Percentiles rank a stretch among this genome's conserved stretches.
phyloP scores from a whole-genome alignment of 1,140 invertebrate species.

The Muscidifurax raptorellus region DNA sequence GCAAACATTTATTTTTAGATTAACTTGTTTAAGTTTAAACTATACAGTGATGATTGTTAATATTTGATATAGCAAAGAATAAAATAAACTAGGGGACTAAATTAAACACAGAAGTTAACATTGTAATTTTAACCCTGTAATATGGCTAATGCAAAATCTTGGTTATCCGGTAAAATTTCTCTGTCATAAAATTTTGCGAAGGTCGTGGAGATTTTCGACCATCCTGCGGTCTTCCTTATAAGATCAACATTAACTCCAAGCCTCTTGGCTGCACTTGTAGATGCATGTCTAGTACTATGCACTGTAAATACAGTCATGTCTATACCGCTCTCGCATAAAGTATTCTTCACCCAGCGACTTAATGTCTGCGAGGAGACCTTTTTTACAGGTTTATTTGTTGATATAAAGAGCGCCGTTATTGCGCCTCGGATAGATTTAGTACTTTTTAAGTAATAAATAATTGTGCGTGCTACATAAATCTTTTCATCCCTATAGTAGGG shows the following conservation, averaged over 20 bases:
- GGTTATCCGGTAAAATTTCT: background rate
- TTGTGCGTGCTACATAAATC: conserved; percentile 1
- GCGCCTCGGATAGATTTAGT: background rate
- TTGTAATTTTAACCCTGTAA: background rate
- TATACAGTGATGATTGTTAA: no score
- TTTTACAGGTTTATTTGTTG: conserved; percentile 38
- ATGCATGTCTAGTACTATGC: conserved; percentile 41
- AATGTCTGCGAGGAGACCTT: conserved; percentile 10
- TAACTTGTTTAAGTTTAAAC: no score
- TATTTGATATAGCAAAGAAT: no score
- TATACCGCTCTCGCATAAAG: background rate
- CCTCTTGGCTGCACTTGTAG: conserved; percentile 43
- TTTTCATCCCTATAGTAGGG: conserved; percentile 41
- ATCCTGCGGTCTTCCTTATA: conserved; percentile 50
- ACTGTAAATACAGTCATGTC: conserved; percentile 43
- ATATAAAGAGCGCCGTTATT: conserved; percentile 40
- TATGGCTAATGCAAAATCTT: background rate
- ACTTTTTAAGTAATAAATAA: conserved; percentile 39
- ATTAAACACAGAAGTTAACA: no score
- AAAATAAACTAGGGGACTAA: no score
- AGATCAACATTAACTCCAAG: conserved; percentile 13
- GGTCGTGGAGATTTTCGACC: conserved; percentile 39
- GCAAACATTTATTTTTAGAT: no score
- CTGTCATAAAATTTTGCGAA: conserved; percentile 3
- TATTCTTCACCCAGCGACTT: conserved; percentile 43